Evolutionary conservation across 2,888 invertebrate species (phyloP).

Genomic region (Callosobruchus maculatus): DNA sequence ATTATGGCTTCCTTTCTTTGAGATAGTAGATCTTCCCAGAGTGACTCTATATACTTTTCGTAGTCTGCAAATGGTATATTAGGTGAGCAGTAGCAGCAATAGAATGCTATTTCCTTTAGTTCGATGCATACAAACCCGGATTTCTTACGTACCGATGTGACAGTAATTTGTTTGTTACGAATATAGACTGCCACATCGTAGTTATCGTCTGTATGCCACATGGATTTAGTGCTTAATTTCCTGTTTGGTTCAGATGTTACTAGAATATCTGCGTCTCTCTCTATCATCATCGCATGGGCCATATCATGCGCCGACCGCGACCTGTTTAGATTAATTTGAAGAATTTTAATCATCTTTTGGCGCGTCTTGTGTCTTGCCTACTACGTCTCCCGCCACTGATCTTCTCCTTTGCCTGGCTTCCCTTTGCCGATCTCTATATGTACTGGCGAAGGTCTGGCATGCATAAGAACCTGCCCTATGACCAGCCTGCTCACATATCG

Average conservation of each 20-base stretch:
- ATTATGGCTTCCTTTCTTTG: background rate
- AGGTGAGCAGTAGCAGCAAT: background rate
- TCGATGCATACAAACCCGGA: background rate
- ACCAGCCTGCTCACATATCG: too few relatives aligned
- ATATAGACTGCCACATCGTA: background rate
- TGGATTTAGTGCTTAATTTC: background rate
- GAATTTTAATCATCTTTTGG: background rate
- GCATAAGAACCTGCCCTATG: too few relatives aligned
- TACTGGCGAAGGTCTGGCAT: too few relatives aligned
- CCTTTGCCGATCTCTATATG: too few relatives aligned
- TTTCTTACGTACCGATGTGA: background rate
- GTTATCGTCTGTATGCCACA: background rate
- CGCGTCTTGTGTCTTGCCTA: too few relatives aligned
- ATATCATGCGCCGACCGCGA: background rate
- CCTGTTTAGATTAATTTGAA: background rate
- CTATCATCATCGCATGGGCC: background rate
- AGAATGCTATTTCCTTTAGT: background rate
- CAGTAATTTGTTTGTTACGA: background rate
- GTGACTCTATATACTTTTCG: background rate
- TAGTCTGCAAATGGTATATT: background rate
- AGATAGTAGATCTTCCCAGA: background rate
- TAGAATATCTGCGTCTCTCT: background rate
- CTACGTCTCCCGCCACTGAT: too few relatives aligned
- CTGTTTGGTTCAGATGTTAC: background rate
- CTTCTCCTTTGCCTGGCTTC: too few relatives aligned